phyloP scores from a whole-genome alignment of 2,888 invertebrate species.

The Platypus cylindrus region DNA sequence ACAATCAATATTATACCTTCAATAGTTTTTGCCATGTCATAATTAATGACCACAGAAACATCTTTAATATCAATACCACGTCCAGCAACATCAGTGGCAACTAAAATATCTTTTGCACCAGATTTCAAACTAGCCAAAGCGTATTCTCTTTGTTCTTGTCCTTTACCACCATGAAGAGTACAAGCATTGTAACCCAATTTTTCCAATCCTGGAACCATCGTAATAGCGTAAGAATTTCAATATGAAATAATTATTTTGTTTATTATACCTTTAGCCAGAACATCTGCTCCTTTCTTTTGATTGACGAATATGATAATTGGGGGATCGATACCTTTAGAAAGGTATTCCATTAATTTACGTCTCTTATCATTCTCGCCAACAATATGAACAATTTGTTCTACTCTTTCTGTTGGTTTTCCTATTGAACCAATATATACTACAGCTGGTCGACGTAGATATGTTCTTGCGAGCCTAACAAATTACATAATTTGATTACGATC shows the following conservation, averaged over 20 bases:
- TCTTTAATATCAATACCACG: constrained; percentile 99
- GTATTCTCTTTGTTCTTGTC: constrained; percentile 98
- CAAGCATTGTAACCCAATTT: constrained; percentile 94
- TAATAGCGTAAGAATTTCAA: not conserved
- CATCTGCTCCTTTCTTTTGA: constrained; percentile 99
- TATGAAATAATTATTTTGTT: not conserved
- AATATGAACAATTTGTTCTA: constrained; percentile 95
- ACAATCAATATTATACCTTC: constrained; percentile 48
- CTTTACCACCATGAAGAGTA: constrained; percentile 98
- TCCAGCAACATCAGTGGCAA: constrained; percentile 98
- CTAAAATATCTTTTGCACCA: constrained; percentile 93
- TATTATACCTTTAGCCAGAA: constrained; percentile 68
- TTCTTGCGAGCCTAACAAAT: constrained; percentile 59
- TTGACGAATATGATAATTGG: constrained; percentile 99
- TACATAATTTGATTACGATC: no score
- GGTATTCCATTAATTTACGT: constrained; percentile 87
- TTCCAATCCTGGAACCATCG: constrained; percentile 54
- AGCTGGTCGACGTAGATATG: constrained; percentile 89
- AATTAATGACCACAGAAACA: constrained; percentile 97
- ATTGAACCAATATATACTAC: constrained; percentile 89
- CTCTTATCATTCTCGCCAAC: constrained; percentile 92
- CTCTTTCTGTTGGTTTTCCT: constrained; percentile 94
- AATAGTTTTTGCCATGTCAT: constrained; percentile 99
- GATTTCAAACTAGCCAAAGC: constrained; percentile 92
- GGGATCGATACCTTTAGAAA: constrained; percentile 82